phyloP scores from a whole-genome alignment of 2,113 vertebrate species.

The Antidorcas marsupialis region DNA sequence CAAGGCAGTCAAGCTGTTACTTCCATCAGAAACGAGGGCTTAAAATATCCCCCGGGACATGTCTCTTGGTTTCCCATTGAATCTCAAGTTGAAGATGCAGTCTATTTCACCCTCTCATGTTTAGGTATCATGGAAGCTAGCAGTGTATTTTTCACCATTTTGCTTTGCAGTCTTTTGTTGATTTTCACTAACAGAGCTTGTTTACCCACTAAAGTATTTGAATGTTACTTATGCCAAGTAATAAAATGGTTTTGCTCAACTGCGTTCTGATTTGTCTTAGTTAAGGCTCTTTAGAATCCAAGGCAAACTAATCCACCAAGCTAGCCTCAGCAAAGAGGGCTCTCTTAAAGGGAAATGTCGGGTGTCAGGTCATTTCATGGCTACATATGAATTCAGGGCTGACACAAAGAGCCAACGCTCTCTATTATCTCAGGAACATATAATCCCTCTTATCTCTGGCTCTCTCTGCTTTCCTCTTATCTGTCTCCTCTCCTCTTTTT shows the following conservation, averaged over 20 bases:
- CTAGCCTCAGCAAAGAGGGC: neutral
- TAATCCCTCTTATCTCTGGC: neutral
- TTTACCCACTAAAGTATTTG: conserved; percentile 44
- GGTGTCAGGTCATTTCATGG: neutral
- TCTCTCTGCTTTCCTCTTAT: neutral
- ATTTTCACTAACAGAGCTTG: conserved; percentile 50
- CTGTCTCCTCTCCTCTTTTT: neutral
- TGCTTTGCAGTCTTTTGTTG: conserved; percentile 25
- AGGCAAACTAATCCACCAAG: neutral
- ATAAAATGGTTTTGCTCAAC: conserved; percentile 12
- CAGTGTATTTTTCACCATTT: neutral
- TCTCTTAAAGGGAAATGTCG: neutral
- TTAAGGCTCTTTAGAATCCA: neutral
- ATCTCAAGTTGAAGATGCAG: neutral
- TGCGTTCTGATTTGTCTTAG: conserved; percentile 19
- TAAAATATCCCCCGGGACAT: conserved; percentile 4
- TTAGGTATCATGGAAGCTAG: neutral
- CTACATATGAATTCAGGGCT: neutral
- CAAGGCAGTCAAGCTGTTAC: conserved; percentile 24
- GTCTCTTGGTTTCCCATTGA: conserved; percentile 17
- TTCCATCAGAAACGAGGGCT: conserved; percentile 14
- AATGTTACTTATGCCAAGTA: conserved; percentile 5
- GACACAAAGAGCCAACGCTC: neutral
- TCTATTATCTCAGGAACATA: neutral
- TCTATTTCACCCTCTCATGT: neutral